These are phyloP conservation scores for Nomada flava DNA, from an alignment of 2,888 invertebrate genomes.

Conservation along the genomic window DNA sequence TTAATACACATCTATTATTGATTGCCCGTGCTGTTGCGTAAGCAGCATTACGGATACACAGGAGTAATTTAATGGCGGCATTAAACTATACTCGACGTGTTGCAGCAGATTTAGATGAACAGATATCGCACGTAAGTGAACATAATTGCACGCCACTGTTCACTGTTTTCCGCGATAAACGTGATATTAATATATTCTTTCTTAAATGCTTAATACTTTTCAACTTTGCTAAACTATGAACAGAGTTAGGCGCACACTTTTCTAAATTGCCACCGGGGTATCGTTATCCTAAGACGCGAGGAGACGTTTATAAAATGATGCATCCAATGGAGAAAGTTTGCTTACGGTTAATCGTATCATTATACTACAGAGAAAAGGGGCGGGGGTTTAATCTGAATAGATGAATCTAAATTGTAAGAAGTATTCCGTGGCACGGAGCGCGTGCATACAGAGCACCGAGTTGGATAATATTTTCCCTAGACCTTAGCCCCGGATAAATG, in stretches of 20 bases:
- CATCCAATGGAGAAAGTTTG: background rate
- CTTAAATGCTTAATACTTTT: no score
- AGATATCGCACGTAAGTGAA: background rate
- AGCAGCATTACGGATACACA: background rate
- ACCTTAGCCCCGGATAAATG: slow-evolving; percentile 45
- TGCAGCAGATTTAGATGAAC: background rate
- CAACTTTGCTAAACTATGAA: no score
- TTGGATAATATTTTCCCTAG: slow-evolving; percentile 43
- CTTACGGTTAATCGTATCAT: slow-evolving; percentile 19
- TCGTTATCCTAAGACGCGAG: no score
- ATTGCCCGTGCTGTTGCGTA: background rate
- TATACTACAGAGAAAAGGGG: background rate
- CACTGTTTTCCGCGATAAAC: background rate
- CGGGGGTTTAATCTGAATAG: slow-evolving; percentile 53
- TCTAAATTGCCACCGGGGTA: no score
- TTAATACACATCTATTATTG: background rate
- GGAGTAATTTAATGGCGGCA: no score
- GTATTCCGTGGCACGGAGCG: slow-evolving; percentile 25
- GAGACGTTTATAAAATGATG: background rate
- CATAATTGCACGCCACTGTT: background rate
- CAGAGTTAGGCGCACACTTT: no score
- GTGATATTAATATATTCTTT: background rate
- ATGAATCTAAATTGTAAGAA: slow-evolving; percentile 54
- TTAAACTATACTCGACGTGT: background rate
- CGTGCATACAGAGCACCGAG: slow-evolving; percentile 14